A percentile compares a stretch with the other conserved stretches of the same genome.
phyloP scores from a whole-genome alignment of 2,888 invertebrate species.

The Mayetiola destructor region DNA sequence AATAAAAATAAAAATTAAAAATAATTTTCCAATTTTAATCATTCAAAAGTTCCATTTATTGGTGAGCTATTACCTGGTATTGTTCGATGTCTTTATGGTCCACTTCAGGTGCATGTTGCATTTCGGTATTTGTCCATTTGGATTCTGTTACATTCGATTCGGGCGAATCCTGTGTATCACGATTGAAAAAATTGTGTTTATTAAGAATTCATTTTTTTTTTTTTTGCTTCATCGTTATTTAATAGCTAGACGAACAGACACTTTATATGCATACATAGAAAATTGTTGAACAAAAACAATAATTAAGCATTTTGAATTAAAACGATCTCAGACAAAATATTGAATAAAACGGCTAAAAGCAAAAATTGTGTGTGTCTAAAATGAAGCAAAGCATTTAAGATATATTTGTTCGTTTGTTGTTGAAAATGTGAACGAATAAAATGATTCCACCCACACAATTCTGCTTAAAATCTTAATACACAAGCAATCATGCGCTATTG shows the following conservation, averaged over 20 bases:
- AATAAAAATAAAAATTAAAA: neutral
- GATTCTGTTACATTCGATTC: conserved; percentile 32
- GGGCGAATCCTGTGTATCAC: conserved; percentile 17
- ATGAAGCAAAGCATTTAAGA: no score
- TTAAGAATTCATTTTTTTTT: no score
- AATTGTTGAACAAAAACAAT: no score
- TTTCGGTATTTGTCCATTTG: conserved; percentile 55
- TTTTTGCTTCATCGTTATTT: no score
- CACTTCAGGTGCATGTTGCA: conserved; percentile 56
- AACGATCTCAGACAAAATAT: no score
- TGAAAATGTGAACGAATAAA: neutral
- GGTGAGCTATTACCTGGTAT: conserved; percentile 44
- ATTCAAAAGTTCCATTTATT: neutral
- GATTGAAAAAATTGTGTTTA: conserved; percentile 16
- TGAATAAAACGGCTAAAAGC: no score
- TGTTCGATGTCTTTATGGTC: conserved; percentile 72
- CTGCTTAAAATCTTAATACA: neutral
- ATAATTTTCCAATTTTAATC: neutral
- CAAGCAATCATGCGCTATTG: neutral
- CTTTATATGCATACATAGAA: no score
- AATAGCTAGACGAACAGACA: no score
- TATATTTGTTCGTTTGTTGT: neutral
- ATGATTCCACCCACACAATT: neutral
- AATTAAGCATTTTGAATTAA: no score
- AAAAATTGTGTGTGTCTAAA: no score